These are phyloP conservation scores for Rhineura floridana DNA, from an alignment of 2,113 vertebrate species.

Conservation along the genomic window DNA sequence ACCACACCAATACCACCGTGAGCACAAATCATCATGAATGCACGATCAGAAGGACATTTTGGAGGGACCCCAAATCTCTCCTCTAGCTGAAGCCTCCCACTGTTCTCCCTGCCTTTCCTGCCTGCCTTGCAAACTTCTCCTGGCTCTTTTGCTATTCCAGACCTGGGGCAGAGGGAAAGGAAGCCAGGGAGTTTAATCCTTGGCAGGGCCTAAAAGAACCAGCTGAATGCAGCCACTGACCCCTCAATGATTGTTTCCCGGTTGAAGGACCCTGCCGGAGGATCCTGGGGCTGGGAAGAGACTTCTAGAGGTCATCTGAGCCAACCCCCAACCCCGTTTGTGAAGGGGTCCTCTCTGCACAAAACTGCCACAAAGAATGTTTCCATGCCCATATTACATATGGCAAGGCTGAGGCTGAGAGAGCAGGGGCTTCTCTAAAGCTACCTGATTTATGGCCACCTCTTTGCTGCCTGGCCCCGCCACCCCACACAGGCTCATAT, in stretches of 20 bases:
- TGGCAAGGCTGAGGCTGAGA: too few relatives aligned
- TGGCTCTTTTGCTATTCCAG: constrained; percentile 63
- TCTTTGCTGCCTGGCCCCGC: background rate
- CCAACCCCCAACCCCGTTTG: background rate
- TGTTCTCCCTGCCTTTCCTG: constrained; percentile 28
- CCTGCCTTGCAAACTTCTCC: constrained; percentile 40
- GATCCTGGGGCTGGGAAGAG: too few relatives aligned
- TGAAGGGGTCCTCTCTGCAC: background rate
- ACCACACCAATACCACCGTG: too few relatives aligned
- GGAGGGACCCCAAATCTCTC: too few relatives aligned
- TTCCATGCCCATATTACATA: background rate
- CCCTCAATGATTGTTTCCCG: background rate
- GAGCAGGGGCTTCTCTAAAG: background rate
- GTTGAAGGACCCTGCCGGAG: background rate
- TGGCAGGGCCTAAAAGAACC: constrained; percentile 57
- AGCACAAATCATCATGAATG: too few relatives aligned
- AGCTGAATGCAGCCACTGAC: background rate
- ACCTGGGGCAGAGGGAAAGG: constrained; percentile 22
- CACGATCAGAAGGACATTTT: too few relatives aligned
- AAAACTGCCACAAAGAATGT: background rate
- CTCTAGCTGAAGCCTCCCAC: constrained; percentile 48
- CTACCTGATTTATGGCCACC: background rate
- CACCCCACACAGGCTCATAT: background rate
- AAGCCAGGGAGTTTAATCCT: constrained; percentile 67
- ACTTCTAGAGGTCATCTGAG: background rate